Conservation (phyloP, 2,888 invertebrate genomes). For the Microlaimidae sp. region DNA sequence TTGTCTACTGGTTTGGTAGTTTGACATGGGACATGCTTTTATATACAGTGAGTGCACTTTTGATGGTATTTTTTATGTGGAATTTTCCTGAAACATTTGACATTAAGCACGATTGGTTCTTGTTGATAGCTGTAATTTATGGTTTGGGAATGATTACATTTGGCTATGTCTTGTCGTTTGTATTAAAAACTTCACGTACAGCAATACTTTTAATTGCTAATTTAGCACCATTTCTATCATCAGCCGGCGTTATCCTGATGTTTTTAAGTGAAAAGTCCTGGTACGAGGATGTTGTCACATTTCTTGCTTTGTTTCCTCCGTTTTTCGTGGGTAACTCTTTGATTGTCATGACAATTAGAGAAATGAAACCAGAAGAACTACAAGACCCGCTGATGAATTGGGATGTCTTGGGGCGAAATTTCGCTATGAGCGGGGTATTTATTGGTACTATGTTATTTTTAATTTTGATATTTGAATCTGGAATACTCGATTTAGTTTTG, state of each 20-base stretch:
- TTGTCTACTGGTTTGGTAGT: not conserved
- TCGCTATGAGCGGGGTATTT: too few relatives aligned
- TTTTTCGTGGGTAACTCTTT: conserved; percentile 1
- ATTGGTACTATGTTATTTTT: too few relatives aligned
- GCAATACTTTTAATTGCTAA: not conserved
- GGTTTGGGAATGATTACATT: not conserved
- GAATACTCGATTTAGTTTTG: too few relatives aligned
- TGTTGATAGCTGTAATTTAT: conserved; percentile 36
- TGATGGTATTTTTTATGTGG: conserved; percentile 1
- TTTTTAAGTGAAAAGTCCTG: not conserved
- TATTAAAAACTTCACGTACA: not conserved
- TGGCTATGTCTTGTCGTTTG: not conserved
- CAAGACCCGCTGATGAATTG: not conserved
- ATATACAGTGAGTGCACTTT: not conserved
- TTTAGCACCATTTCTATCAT: not conserved
- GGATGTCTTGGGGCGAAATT: conserved; percentile 4
- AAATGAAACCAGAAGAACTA: not conserved
- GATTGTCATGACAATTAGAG: not conserved
- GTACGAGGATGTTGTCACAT: not conserved
- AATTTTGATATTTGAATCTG: too few relatives aligned
- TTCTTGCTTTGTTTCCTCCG: conserved; percentile 3
- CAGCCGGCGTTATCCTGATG: not conserved
- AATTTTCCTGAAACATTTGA: conserved; percentile 1
- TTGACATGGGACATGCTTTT: not conserved
- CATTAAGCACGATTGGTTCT: too few relatives aligned